Evolutionary conservation across 2,888 invertebrate genomes (phyloP).

Genomic region (Dasysyrphus albostriatus): DNA sequence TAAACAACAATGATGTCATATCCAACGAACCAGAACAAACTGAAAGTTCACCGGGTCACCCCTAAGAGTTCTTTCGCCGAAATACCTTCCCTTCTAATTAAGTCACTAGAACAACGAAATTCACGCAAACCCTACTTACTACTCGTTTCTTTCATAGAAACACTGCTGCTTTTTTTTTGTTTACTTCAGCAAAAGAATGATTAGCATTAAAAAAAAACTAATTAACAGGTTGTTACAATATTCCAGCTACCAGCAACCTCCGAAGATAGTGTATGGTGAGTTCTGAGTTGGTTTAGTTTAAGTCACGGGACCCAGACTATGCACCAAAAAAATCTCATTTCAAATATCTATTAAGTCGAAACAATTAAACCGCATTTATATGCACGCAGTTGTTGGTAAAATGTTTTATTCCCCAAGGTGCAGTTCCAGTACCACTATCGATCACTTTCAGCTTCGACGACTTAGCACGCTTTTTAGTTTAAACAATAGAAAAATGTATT

Average conservation of each 20-base stretch:
- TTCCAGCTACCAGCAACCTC: conserved; percentile 41
- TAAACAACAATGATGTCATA: conserved; percentile 61
- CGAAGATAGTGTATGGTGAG: conserved; percentile 34
- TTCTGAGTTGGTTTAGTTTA: conserved; percentile 12
- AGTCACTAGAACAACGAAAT: conserved; percentile 70
- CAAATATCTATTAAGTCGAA: conserved; percentile 58
- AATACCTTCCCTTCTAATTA: conserved; percentile 60
- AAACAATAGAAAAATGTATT: conserved; percentile 32
- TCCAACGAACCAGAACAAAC: conserved; percentile 43
- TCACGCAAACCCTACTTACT: conserved; percentile 43
- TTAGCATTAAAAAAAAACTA: conserved; percentile 72
- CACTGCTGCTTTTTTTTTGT: background rate
- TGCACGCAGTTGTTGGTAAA: background rate
- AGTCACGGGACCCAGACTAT: conserved; percentile 22
- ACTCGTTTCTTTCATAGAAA: background rate
- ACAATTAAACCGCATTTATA: conserved; percentile 32
- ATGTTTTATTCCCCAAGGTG: conserved; percentile 10
- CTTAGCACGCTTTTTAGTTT: conserved; percentile 48
- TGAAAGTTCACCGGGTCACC: conserved; percentile 63
- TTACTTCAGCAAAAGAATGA: conserved; percentile 55
- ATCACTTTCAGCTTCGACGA: conserved; percentile 52
- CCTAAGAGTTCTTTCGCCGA: conserved; percentile 35
- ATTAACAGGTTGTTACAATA: conserved; percentile 74
- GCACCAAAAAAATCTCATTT: conserved; percentile 38
- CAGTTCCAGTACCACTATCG: conserved; percentile 26